Conservation (phyloP, 2,888 invertebrate genomes). For the Exocentrus adspersus region DNA sequence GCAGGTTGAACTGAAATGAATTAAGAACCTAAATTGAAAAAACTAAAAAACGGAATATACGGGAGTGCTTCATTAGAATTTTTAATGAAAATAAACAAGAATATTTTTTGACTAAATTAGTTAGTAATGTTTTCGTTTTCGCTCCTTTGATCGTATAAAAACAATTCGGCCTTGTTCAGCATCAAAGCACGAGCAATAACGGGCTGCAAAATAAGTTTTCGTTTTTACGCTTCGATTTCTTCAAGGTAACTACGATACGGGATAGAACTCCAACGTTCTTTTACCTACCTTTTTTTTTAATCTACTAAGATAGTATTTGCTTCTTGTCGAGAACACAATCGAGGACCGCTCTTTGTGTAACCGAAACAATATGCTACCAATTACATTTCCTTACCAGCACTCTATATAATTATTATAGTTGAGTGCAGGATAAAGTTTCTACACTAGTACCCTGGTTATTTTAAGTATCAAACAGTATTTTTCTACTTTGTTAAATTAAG, state of each 20-base stretch:
- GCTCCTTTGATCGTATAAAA: too few species aligned
- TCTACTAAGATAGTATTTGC: slow-evolving; percentile 5
- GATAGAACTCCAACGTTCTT: neutral
- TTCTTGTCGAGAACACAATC: neutral
- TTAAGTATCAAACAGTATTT: too few species aligned
- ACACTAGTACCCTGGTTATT: too few species aligned
- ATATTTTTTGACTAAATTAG: too few species aligned
- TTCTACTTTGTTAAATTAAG: neutral
- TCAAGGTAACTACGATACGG: neutral
- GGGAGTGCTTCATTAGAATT: too few species aligned
- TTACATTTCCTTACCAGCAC: neutral
- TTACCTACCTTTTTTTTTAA: neutral
- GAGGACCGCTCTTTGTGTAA: neutral
- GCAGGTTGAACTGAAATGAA: too few species aligned
- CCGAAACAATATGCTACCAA: slow-evolving; percentile 2
- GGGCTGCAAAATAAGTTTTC: neutral
- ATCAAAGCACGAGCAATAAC: neutral
- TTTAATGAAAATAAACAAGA: too few species aligned
- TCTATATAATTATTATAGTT: slow-evolving; percentile 5
- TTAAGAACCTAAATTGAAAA: too few species aligned
- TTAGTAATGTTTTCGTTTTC: too few species aligned
- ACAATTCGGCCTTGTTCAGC: neutral
- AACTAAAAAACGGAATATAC: too few species aligned
- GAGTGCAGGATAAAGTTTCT: neutral
- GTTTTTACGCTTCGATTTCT: neutral